Percentiles rank a stretch among this genome's conserved stretches.
phyloP scores from a whole-genome alignment of 1,140 invertebrate genomes.

The Trichogramma pretiosum region DNA sequence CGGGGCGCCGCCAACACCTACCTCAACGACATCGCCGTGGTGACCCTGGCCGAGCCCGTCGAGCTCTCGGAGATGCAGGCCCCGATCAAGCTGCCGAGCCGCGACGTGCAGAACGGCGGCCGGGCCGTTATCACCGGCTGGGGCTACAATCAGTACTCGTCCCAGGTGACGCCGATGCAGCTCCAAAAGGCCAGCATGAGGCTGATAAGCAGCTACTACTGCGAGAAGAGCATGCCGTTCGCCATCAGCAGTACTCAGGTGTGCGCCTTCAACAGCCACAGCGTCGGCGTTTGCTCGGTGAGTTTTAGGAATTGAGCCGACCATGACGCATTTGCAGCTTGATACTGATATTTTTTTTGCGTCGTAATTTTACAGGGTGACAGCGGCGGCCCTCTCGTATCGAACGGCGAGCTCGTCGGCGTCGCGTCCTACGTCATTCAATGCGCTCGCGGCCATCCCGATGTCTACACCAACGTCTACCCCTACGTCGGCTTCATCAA shows the following conservation, averaged over 20 bases:
- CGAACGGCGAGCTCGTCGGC: constrained; percentile 43
- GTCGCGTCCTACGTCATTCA: constrained; percentile 45
- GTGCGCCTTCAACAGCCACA: not conserved
- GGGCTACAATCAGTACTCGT: not conserved
- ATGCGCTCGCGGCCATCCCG: constrained; percentile 18
- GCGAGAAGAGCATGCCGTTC: not conserved
- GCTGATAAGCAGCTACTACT: not conserved
- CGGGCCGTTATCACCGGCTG: not conserved
- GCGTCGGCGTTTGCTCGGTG: not conserved
- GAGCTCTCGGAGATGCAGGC: not conserved
- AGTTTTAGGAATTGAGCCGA: constrained; percentile 11
- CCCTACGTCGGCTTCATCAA: not conserved
- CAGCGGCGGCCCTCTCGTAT: constrained; percentile 43
- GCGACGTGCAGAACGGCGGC: not conserved
- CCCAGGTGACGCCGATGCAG: not conserved
- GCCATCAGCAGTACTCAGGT: not conserved
- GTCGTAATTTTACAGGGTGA: constrained; percentile 48
- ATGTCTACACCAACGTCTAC: constrained; percentile 20
- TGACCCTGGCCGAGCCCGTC: not conserved
- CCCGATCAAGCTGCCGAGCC: not conserved
- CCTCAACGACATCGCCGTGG: constrained; percentile 1
- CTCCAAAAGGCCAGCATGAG: not conserved
- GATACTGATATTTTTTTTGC: too few species aligned
- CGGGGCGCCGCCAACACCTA: not conserved
- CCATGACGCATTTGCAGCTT: constrained; percentile 13